Evolutionary conservation across 1,140 invertebrate species (phyloP).

Genomic region (Dysdera silvatica): DNA sequence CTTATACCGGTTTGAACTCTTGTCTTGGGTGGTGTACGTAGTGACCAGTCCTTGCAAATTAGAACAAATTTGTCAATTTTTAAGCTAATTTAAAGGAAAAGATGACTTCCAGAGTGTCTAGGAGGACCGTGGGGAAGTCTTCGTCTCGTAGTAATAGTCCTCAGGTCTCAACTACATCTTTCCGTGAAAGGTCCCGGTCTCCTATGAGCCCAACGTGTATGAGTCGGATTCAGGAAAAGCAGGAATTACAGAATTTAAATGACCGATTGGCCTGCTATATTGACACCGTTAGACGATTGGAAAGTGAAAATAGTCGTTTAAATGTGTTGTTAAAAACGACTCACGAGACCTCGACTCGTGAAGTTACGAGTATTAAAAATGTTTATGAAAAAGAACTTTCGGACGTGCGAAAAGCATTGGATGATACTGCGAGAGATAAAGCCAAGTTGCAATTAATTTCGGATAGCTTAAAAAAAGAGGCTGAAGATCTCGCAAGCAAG

Average conservation of each 20-base stretch:
- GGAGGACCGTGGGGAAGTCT: neutral
- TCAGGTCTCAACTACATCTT: neutral
- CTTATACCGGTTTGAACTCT: no score
- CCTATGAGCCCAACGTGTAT: conserved; percentile 82
- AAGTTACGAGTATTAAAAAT: conserved; percentile 82
- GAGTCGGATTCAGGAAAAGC: conserved; percentile 84
- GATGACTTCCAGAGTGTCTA: conserved; percentile 17
- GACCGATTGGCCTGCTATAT: conserved; percentile 92
- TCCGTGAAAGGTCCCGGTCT: conserved; percentile 44
- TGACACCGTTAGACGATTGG: conserved; percentile 81
- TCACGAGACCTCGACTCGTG: conserved; percentile 69
- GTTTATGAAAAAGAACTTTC: conserved; percentile 86
- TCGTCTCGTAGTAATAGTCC: conserved; percentile 13
- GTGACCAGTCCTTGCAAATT: no score
- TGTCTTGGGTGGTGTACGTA: no score
- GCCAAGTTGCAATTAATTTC: conserved; percentile 83
- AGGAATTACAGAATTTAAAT: conserved; percentile 85
- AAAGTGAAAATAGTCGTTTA: conserved; percentile 80
- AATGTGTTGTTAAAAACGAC: conserved; percentile 67
- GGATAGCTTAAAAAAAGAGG: conserved; percentile 74
- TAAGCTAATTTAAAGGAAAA: no score
- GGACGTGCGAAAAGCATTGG: conserved; percentile 77
- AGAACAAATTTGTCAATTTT: no score
- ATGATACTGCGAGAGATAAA: conserved; percentile 81
- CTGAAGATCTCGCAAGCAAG: conserved; percentile 73